Base-by-base conservation (phyloP, 2,888 invertebrate species). In the Stenchaetothrips biformis region DNA sequence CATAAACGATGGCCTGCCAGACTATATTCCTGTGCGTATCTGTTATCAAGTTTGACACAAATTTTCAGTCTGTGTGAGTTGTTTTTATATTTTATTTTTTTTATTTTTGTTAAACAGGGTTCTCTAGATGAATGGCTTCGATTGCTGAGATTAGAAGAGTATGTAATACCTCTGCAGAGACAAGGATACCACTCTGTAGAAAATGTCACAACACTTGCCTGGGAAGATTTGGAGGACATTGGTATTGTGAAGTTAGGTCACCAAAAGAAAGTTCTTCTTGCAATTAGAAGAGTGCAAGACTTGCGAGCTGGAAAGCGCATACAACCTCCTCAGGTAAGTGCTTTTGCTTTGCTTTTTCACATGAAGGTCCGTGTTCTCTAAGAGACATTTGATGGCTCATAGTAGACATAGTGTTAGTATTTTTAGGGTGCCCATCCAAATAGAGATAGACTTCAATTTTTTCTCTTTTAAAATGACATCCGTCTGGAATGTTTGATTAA, bases 171-270 rank as follows among this genome's bases (percentile, higher is more conserved):
- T 77, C 90, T 99, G 82, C 92, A 94, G 83, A 94, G 94, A 83
- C 98, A 99, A 88, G 97, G 97, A 80, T 99, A 98, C 88, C 92
- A 94, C 85, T 95, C 95, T 9, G 95, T 99, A 77, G 95, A 97
- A 85, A 95, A 96, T 87, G 95, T 98, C 80, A 95, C 96, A 53
- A 96, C 97, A 86, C 91, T 99, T 80, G 96, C 96, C 81, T 99
- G 98, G 98, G 99, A 99, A 86, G 99, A 99, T 89, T 91, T 99
- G 86, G 99, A 99, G 89, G 99, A 99, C 86, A 97, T 99, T 87
- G 95, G 96, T 81, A 95, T 96, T 85, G 94, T 95, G 47, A 93
- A 95, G 85, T 88, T 96, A 85, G 99, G 99, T 59, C 99, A 99
- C 87, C 98, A 99, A 89, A 99, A 99, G 91, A 97, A 98, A 89